Base-by-base conservation (phyloP, 2,797 vertebrate genomes). In the Aplochiton taeniatus region DNA sequence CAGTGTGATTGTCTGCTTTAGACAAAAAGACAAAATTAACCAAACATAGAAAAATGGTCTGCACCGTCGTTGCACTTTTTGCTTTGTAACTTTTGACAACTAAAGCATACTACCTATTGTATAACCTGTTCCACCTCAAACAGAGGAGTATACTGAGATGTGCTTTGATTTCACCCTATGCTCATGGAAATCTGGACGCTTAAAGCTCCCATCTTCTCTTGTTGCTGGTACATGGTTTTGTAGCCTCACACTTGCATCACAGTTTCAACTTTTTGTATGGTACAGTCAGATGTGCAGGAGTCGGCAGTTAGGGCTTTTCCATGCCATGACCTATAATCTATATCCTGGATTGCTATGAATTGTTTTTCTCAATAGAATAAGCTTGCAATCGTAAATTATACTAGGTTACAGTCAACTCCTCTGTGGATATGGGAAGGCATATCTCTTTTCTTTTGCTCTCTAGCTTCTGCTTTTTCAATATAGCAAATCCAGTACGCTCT, bases 41-140 rank as follows among this genome's bases (percentile, higher is more conserved):
- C 85, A 91, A 91, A 91, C 88, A 80, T 85, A 87, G 31, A 87
- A 88, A 82, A 83, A 85, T 89, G 86, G 82, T 91, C 90, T 93
- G 92, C 91, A 93, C 90, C 91, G 87, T 90, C 89, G 88, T 92
- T 93, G 91, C 92, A 94, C 92, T 92, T 93, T 92, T 89, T 66
- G 82, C 85, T 88, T 91, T 80, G 81, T 91, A 86, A 85, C 86
- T 88, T 90, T 91, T 84, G 85, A 87, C 87, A 83, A 85, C 75
- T 83, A 88, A 86, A 85, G 84, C 84, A 81, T 89, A 86, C 83
- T 92, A 90, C 87, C 89, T 93, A 88, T 91, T 91, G 87, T 90
- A 87, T 91, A 92, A 93, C 85, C 90, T 92, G 92, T 92, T 92
- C 86, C 87, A 68, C 80, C 87, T 91, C 87, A 83, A 85, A 86